These are phyloP conservation scores for Abrostola triplasia DNA, from an alignment of 2,888 invertebrate species.

Conservation along the genomic window DNA sequence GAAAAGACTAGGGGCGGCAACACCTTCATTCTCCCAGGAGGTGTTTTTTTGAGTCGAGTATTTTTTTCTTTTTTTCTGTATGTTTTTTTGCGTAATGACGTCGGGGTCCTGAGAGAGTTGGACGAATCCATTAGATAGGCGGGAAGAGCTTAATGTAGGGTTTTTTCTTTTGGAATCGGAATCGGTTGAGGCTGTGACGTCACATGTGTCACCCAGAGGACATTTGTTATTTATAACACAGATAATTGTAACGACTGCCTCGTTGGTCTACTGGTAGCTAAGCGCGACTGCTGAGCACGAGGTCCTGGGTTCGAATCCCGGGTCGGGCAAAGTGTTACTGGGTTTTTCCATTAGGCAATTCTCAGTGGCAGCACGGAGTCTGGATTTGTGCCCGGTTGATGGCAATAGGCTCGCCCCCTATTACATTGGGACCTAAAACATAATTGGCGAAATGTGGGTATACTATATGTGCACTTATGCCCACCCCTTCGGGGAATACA, in stretches of 20 bases:
- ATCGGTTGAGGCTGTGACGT: conserved; percentile 72
- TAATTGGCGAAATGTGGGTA: too few relatives aligned
- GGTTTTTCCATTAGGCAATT: too few relatives aligned
- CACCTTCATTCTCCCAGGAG: conserved; percentile 86
- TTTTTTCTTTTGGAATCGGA: conserved; percentile 78
- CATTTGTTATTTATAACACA: conserved; percentile 63
- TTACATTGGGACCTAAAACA: too few relatives aligned
- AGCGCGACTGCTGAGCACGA: too few relatives aligned
- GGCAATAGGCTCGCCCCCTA: too few relatives aligned
- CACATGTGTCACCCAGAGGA: conserved; percentile 74
- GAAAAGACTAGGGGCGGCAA: conserved; percentile 85
- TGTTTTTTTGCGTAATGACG: conserved; percentile 84
- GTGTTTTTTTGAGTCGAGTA: conserved; percentile 77
- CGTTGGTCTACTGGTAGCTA: too few relatives aligned
- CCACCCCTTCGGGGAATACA: too few relatives aligned
- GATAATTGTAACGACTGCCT: conserved; percentile 75
- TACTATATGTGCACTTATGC: too few relatives aligned
- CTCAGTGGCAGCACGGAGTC: too few relatives aligned
- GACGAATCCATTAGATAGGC: conserved; percentile 87
- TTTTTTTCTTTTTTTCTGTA: conserved; percentile 70
- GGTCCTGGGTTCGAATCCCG: too few relatives aligned
- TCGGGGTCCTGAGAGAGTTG: conserved; percentile 86
- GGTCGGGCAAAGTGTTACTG: too few relatives aligned
- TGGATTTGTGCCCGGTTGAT: too few relatives aligned
- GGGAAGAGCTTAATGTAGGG: conserved; percentile 84